A percentile compares a stretch with the other conserved stretches of the same genome.
Evolutionary conservation across 1,140 invertebrate species (phyloP).

Genomic region (Apis dorsata): DNA sequence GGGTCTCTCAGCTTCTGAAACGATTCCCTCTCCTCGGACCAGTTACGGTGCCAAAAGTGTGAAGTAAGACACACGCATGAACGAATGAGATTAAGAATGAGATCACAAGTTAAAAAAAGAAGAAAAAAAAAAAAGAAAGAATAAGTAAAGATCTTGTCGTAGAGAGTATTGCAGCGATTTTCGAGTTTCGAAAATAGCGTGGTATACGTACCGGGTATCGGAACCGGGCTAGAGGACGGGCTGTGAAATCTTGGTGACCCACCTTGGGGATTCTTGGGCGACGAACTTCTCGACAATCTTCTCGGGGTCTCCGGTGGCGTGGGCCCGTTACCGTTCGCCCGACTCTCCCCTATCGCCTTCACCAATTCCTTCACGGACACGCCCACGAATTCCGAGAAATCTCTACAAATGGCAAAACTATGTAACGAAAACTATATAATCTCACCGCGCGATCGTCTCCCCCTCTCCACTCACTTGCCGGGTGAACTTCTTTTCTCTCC

Average conservation of each 20-base stretch:
- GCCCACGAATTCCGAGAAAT: slow-evolving; percentile 85
- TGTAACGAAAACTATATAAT: slow-evolving; percentile 35
- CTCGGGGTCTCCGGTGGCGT: slow-evolving; percentile 88
- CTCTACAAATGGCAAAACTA: slow-evolving; percentile 69
- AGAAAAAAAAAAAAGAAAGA: background rate
- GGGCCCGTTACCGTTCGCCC: slow-evolving; percentile 88
- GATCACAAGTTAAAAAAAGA: background rate
- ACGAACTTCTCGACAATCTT: slow-evolving; percentile 82
- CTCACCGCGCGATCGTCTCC: background rate
- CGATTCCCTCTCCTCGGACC: slow-evolving; percentile 55
- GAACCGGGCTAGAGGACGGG: slow-evolving; percentile 83
- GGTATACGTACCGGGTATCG: slow-evolving; percentile 81
- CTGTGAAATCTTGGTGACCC: slow-evolving; percentile 80
- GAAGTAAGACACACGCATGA: slow-evolving; percentile 52
- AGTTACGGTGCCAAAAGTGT: slow-evolving; percentile 54
- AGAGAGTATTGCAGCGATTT: background rate
- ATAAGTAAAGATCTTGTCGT: slow-evolving; percentile 21
- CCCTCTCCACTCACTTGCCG: slow-evolving; percentile 71
- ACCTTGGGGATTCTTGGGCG: slow-evolving; percentile 81
- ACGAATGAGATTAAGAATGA: slow-evolving; percentile 40
- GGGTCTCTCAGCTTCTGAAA: slow-evolving; percentile 62
- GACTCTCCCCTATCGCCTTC: slow-evolving; percentile 88
- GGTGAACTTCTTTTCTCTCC: slow-evolving; percentile 76
- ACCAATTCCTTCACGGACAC: slow-evolving; percentile 90
- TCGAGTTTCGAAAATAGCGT: background rate